A percentile compares a stretch with the other conserved stretches of the same genome.
Conservation (phyloP, 2,797 vertebrate species). For the Anguilla megastoma region DNA sequence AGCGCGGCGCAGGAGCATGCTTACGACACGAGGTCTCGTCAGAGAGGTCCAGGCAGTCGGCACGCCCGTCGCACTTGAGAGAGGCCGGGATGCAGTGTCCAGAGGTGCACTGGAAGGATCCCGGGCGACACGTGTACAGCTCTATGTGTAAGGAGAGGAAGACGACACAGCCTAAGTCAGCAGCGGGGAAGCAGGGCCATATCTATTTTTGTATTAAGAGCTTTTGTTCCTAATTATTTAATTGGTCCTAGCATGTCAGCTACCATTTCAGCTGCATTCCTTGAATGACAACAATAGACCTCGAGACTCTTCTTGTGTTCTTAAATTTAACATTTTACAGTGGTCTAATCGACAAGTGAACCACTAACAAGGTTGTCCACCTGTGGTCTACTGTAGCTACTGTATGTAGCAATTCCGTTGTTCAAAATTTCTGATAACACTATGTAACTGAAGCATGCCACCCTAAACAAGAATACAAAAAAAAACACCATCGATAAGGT, state of each 20-base stretch:
- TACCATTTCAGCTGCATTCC: neutral
- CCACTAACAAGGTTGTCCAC: neutral
- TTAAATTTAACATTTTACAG: neutral
- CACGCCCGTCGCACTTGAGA: constrained; percentile 63
- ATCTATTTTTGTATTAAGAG: neutral
- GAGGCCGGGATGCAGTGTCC: constrained; percentile 67
- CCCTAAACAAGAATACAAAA: neutral
- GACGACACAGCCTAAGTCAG: neutral
- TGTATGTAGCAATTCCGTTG: neutral
- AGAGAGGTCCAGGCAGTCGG: constrained; percentile 68
- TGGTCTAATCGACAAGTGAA: neutral
- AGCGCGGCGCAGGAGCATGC: constrained; percentile 36
- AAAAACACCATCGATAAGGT: neutral
- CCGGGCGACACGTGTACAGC: constrained; percentile 64
- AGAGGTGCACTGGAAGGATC: constrained; percentile 66
- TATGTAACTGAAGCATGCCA: neutral
- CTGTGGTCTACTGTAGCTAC: neutral
- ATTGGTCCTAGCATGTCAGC: neutral
- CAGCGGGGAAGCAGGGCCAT: neutral
- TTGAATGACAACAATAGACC: neutral
- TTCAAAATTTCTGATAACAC: neutral
- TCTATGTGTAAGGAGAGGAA: constrained; percentile 49
- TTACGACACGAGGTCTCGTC: constrained; percentile 72
- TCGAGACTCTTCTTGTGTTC: neutral
- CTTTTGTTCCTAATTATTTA: neutral